Evolutionary conservation across 2,888 invertebrate species (phyloP).

Genomic region (Lepidochitona cinerea): DNA sequence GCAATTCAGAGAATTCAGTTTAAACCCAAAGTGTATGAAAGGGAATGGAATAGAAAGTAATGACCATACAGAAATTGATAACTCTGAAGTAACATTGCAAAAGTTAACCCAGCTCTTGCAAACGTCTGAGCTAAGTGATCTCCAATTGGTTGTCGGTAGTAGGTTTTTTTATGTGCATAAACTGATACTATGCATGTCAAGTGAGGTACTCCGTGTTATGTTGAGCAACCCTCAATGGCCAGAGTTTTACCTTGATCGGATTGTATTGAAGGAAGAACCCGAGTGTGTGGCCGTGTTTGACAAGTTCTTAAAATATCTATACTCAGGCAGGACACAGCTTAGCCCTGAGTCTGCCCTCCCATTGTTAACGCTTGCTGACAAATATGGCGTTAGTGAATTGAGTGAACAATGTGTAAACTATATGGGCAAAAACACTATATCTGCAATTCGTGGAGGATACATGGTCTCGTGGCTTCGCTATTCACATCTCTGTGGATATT

Average conservation of each 20-base stretch:
- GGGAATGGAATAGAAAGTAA: too few species aligned
- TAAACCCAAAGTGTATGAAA: too few species aligned
- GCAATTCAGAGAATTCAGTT: too few species aligned
- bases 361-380: conserved; percentile 90
- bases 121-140: conserved; percentile 85
- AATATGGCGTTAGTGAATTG: conserved; percentile 94
- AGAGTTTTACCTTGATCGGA: conserved; percentile 87
- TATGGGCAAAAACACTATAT: conserved; percentile 89
- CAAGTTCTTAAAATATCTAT: conserved; percentile 89
- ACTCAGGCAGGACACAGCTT: conserved; percentile 91
- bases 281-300: conserved; percentile 89
- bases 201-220: conserved; percentile 97
- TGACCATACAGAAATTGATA: conserved; percentile 25
- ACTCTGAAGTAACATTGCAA: conserved; percentile 30
- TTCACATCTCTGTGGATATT: conserved; percentile 86
- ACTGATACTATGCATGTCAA: conserved; percentile 91
- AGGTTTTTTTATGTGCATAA: conserved; percentile 89
- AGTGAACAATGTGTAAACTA: conserved; percentile 86
- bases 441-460: conserved; percentile 85
- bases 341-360: conserved; percentile 88
- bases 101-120: conserved; percentile 41
- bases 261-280: conserved; percentile 88
- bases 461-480: conserved; percentile 94
- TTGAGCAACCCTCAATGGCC: conserved; percentile 94
- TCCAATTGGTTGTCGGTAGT: conserved; percentile 86